Percentiles rank a stretch among this genome's conserved stretches.
Evolutionary conservation across 2,797 vertebrate species (phyloP).

Genomic region (Eulemur albifrons): DNA sequence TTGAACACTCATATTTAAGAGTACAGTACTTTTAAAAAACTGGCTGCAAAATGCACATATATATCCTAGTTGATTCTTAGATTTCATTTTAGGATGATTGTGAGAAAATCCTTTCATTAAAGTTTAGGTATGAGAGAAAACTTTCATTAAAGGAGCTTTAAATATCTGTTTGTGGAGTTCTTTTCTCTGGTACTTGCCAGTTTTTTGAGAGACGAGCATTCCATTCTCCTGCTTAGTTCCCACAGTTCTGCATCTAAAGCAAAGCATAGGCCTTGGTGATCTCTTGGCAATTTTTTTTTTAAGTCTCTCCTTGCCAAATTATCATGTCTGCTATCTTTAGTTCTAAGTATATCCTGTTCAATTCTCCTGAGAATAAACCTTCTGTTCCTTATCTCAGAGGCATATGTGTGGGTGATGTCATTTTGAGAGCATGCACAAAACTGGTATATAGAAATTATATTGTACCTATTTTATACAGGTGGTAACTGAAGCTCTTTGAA

Average conservation of each 20-base stretch:
- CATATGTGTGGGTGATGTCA: not conserved
- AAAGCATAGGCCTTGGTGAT: not conserved
- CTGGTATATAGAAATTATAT: not conserved
- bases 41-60: not conserved
- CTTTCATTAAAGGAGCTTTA: not conserved
- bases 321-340: not conserved
- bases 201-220: not conserved
- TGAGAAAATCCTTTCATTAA: not conserved
- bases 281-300: not conserved
- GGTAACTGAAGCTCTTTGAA: not conserved
- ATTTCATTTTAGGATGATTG: not conserved
- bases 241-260: not conserved
- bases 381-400: not conserved
- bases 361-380: not conserved
- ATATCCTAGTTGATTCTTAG: not conserved
- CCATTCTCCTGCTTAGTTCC: not conserved
- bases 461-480: not conserved
- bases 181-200: not conserved
- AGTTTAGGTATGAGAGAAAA: not conserved
- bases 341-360: not conserved
- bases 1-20: not conserved
- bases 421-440: not conserved
- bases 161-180: not conserved
- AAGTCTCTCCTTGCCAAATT: not conserved
- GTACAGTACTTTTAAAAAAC: not conserved